Evolutionary conservation across 2,797 vertebrate species (phyloP).

Genomic region (Falco concolor): DNA sequence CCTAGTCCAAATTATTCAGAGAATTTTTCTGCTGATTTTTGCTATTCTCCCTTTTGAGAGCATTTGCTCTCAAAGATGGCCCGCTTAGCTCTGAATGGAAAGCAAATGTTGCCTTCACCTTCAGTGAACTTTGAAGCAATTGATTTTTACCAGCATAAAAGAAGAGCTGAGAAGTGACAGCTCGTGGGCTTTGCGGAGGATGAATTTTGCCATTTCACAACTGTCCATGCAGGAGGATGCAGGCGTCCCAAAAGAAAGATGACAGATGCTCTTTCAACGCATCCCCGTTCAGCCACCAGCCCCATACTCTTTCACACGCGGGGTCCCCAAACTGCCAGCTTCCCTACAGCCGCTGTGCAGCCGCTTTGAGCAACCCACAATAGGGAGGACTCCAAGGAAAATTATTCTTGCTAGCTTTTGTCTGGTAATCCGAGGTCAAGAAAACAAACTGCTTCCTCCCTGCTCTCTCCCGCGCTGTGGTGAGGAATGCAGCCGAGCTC

Average conservation of each 20-base stretch:
- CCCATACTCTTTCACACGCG: background rate
- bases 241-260: background rate
- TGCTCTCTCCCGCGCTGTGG: background rate
- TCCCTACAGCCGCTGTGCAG: background rate
- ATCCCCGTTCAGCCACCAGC: background rate
- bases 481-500: constrained; percentile 49
- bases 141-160: constrained; percentile 11
- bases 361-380: background rate
- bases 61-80: background rate
- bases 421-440: constrained; percentile 56
- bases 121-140: constrained; percentile 42
- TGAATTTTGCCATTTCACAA: background rate
- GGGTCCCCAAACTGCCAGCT: background rate
- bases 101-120: constrained; percentile 46
- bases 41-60: constrained; percentile 22
- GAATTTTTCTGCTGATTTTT: constrained; percentile 51
- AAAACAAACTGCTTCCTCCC: constrained; percentile 48
- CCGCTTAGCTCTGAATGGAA: constrained; percentile 22
- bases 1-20: constrained; percentile 37
- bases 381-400: background rate
- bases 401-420: constrained; percentile 9
- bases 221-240: background rate
- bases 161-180: constrained; percentile 28
- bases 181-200: background rate
- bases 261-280: background rate